Base-by-base conservation (phyloP, 2,113 vertebrate genomes). In the Dipodomys spectabilis region DNA sequence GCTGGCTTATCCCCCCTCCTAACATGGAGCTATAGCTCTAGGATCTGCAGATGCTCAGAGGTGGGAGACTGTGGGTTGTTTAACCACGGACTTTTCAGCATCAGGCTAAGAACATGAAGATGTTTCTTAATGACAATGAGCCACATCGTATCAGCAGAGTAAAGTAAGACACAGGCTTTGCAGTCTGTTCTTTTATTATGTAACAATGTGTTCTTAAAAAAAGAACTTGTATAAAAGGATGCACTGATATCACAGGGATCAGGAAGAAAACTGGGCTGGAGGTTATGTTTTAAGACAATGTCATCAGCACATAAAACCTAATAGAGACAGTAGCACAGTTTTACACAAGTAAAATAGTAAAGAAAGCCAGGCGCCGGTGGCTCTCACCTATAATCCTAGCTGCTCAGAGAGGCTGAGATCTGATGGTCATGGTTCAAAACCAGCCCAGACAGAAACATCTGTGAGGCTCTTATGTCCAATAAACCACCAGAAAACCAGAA, bases 51-150 rank as follows among this genome's bases (percentile, higher is more conserved):
- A 13, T 25, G 53, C 18, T 18, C 3, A 69, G 39, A 39, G 30
- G 32, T 0, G 0, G 28, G 28, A 5, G 0, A 28, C 30, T 3
- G 4, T 49, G 49, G 49, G 53, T 57, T 13, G 53, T 57, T 16
- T 57, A 16, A 57, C 15, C 53, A 57, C 15, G 53, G 53, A 57
- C 53, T 57, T 57, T 18, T 13, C 53, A 57, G 53, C 13, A 57
- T 11, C 53, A 57, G 53, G 4, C 53, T 57, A 74, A 62, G 4
- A 45, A 49, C 6, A 18, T 28, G 13, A 69, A 45, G 39, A 49
- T 35, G 23, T 10, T 13, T 9, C 67, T 81, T 15, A 9, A n/a
- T 44, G 35, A n/a, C 15, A 68, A 73, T 4, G 32, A 0, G 44
- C 9, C 18, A 25, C 6, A 19, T 44, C n/a, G 30, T 23, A 25